Evolutionary conservation across 2,113 vertebrate genomes (phyloP).

Genomic region (Corythaixoides concolor): DNA sequence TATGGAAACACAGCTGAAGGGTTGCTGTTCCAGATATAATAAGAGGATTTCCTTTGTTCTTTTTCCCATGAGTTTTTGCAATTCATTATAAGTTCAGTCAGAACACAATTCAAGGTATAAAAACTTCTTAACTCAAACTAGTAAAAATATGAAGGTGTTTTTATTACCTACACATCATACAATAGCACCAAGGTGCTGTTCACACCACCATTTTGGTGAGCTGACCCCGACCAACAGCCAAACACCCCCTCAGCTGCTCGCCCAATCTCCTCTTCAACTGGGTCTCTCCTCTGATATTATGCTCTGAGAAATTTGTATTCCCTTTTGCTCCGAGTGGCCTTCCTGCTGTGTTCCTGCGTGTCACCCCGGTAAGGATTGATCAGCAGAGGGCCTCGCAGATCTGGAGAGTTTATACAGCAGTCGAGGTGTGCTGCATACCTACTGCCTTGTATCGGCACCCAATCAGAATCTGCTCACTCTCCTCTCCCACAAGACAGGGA

Average conservation of each 20-base stretch:
- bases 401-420: neutral
- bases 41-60: conserved; percentile 24
- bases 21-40: neutral
- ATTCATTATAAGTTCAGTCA: neutral
- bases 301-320: neutral
- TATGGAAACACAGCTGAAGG: neutral
- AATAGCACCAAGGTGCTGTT: neutral
- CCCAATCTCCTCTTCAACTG: neutral
- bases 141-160: neutral
- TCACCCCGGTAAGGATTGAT: neutral
- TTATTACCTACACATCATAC: neutral
- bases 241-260: neutral
- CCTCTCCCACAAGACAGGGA: neutral
- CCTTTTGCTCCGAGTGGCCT: neutral
- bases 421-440: neutral
- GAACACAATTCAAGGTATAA: neutral
- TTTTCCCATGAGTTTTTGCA: neutral
- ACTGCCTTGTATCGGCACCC: neutral
- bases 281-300: neutral
- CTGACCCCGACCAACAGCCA: neutral
- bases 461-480: neutral
- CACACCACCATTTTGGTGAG: neutral
- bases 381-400: neutral
- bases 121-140: neutral
- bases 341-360: neutral